Evolutionary conservation across 2,113 vertebrate species (phyloP), one percentile per base, ranked within the genome.

Genomic region (Takifugu flavidus): DNA sequence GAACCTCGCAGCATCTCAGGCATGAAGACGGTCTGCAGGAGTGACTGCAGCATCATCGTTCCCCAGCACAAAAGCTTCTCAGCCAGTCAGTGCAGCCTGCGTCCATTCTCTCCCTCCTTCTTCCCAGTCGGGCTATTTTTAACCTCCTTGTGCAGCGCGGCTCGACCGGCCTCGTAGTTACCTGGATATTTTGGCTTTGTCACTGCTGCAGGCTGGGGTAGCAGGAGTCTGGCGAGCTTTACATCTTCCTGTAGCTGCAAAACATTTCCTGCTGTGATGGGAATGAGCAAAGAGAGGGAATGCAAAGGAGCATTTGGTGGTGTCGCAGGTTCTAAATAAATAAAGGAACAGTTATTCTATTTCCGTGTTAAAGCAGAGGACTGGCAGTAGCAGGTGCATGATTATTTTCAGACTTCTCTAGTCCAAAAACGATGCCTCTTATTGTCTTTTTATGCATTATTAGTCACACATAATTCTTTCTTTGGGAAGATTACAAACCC

Each of bases 61-160:
- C 65, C 78, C 75, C 77, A 67, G 75, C 79, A 80, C 82, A 85
- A 86, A 89, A 87, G 79, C 83, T 56, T 60, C 77, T 85, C 79
- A 79, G 45, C 13, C 45, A n/a, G 45, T 47, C 45, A 12, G 4
- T 47, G 45, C 82, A 70, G 72, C 74, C 79, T 82, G 84, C 79
- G 82, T 85, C 72, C 62, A 70, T 83, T 80, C 76, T 79, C 81
- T 88, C 85, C 80, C 78, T 68, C 56, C 55, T 3, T 49, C 70
- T 79, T 76, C 59, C 79, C 79, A 62, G 80, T 79, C 62, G 39
- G 65, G 86, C 83, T 89, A 90, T 86, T 89, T 90, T 87, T 90
- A 89, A 85, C 82, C 58, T 63, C 51, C 55, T 59, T 59, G 70
- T 80, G 75, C 68, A 66, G 70, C 53, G 59, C 39, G 61, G 77